Conservation (phyloP, 2,888 invertebrate genomes). For the Glomeris marginata region DNA sequence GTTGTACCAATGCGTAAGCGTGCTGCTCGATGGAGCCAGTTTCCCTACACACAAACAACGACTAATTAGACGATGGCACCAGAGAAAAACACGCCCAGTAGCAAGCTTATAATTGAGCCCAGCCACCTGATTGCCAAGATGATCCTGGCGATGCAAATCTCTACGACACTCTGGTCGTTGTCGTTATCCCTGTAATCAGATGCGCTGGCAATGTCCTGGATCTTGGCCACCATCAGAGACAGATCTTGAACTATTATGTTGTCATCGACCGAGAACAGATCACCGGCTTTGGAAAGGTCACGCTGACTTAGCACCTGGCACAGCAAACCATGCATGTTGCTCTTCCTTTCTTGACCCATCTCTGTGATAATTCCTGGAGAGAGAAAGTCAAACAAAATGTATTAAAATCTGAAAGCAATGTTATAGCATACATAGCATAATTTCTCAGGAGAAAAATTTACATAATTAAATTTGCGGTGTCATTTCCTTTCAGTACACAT, state of each 20-base stretch:
- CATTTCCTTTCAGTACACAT: no score
- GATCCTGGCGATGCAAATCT: constrained; percentile 81
- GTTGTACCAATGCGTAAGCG: constrained; percentile 61
- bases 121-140: constrained; percentile 75
- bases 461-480: no score
- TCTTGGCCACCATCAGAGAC: constrained; percentile 58
- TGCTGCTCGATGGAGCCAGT: constrained; percentile 74
- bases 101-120: no score
- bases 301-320: constrained; percentile 76
- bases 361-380: no score
- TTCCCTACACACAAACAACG: constrained; percentile 39
- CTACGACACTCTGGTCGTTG: constrained; percentile 86
- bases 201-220: constrained; percentile 58
- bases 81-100: no score
- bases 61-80: background rate
- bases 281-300: constrained; percentile 77
- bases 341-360: background rate
- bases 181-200: constrained; percentile 70
- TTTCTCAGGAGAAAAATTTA: no score
- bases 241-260: constrained; percentile 69
- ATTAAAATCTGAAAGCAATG: no score
- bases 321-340: constrained; percentile 75
- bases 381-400: no score
- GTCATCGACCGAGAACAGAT: constrained; percentile 76
- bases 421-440: no score